A percentile compares a stretch with the other conserved stretches of the same genome.
Conservation (phyloP, 2,888 invertebrate species). For the Sinhomidia bicolor region DNA sequence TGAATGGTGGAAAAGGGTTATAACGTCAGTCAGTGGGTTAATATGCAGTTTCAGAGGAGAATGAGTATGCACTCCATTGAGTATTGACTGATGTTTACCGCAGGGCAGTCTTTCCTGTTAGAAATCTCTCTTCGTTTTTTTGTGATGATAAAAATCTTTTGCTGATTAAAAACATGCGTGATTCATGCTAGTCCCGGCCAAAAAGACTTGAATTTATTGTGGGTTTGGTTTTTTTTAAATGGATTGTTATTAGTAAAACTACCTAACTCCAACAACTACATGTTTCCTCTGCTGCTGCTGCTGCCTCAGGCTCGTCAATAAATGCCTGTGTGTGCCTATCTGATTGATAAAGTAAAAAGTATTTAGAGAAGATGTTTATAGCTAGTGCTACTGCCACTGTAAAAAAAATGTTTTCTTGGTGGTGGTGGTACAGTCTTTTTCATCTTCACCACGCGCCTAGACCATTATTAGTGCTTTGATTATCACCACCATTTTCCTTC, state of each 20-base stretch:
- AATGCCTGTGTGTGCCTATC: not conserved
- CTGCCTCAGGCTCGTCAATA: not conserved
- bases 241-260: constrained; percentile 16
- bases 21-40: not conserved
- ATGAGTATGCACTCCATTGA: too few species aligned
- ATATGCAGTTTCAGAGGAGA: too few species aligned
- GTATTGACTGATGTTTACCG: not conserved
- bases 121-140: not conserved
- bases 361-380: not conserved
- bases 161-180: constrained; percentile 22
- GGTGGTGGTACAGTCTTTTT: not conserved
- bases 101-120: not conserved
- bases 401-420: not conserved
- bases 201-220: not conserved
- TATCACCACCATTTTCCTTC: too few species aligned
- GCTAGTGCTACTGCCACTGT: not conserved
- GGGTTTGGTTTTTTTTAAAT: not conserved
- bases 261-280: not conserved
- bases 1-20: not conserved
- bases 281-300: not conserved
- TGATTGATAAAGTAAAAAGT: constrained; percentile 24
- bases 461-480: too few species aligned
- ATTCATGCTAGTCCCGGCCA: not conserved
- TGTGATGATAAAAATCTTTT: constrained; percentile 5
- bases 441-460: too few species aligned